phyloP scores from a whole-genome alignment of 2,797 vertebrate genomes.

The Pachyuromys duprasi region DNA sequence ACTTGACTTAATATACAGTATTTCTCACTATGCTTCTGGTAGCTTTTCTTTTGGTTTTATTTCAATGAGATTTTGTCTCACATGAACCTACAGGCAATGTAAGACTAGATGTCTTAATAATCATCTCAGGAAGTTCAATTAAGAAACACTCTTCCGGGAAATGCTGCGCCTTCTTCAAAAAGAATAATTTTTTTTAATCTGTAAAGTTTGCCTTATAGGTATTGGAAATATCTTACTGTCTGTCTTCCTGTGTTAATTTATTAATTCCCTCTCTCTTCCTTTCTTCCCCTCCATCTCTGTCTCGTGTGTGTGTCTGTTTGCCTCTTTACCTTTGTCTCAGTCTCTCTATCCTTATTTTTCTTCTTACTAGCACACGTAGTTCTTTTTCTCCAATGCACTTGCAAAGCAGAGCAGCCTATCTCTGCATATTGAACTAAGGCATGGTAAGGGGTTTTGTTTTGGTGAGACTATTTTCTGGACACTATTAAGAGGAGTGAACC shows the following conservation, averaged over 20 bases:
- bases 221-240: background rate
- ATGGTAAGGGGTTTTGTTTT: background rate
- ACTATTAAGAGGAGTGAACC: background rate
- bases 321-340: background rate
- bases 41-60: conserved; percentile 12
- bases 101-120: conserved; percentile 8
- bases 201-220: background rate
- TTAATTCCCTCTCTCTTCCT: background rate
- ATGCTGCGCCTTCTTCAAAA: background rate
- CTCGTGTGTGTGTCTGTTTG: background rate
- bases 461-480: background rate
- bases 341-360: background rate
- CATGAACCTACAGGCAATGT: background rate
- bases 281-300: background rate
- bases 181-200: background rate
- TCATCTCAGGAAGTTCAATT: conserved; percentile 9
- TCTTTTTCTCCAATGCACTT: background rate
- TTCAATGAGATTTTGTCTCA: conserved; percentile 24
- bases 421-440: background rate
- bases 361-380: background rate
- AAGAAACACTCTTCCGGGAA: conserved; percentile 29
- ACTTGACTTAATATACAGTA: background rate
- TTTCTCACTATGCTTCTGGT: background rate
- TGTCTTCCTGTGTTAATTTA: background rate
- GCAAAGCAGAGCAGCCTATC: rapidly evolving